Conservation (phyloP, 2,888 invertebrate species). For the Sericinus montela region DNA sequence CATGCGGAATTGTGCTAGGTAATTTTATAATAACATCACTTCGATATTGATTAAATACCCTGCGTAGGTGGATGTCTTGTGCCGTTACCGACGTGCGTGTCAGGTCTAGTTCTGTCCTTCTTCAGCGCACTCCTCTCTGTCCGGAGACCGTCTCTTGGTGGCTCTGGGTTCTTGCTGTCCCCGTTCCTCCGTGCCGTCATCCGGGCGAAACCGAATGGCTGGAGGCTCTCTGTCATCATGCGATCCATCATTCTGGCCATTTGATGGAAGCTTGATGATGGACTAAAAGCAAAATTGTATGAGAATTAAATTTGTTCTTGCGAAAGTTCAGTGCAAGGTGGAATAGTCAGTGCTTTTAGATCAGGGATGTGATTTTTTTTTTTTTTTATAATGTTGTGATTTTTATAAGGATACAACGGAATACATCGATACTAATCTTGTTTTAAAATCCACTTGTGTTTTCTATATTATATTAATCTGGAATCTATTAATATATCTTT, state of each 20-base stretch:
- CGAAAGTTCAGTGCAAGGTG: too few species aligned
- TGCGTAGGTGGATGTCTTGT: constrained; percentile 69
- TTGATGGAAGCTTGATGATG: constrained; percentile 81
- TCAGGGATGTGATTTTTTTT: too few species aligned
- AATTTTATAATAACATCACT: too few species aligned
- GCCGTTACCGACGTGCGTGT: constrained; percentile 53
- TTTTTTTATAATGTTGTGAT: too few species aligned
- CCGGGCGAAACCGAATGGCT: constrained; percentile 83
- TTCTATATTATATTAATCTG: too few species aligned
- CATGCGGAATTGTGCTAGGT: too few species aligned
- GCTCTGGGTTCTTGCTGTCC: constrained; percentile 36
- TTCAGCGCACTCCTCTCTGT: constrained; percentile 47
- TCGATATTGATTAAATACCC: constrained; percentile 33
- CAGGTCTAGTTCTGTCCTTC: constrained; percentile 41
- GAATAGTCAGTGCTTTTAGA: too few species aligned
- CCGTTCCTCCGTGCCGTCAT: constrained; percentile 76
- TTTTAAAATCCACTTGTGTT: too few species aligned
- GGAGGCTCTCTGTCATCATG: constrained; percentile 82
- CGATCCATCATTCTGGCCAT: constrained; percentile 88
- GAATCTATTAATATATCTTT: too few species aligned
- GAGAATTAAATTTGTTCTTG: too few species aligned
- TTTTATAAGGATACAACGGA: too few species aligned
- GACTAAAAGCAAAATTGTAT: constrained; percentile 45
- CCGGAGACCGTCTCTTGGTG: constrained; percentile 53
- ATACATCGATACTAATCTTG: too few species aligned